Conservation (phyloP, 2,113 vertebrate genomes). For the Brachyhypopomus occidentalis region DNA sequence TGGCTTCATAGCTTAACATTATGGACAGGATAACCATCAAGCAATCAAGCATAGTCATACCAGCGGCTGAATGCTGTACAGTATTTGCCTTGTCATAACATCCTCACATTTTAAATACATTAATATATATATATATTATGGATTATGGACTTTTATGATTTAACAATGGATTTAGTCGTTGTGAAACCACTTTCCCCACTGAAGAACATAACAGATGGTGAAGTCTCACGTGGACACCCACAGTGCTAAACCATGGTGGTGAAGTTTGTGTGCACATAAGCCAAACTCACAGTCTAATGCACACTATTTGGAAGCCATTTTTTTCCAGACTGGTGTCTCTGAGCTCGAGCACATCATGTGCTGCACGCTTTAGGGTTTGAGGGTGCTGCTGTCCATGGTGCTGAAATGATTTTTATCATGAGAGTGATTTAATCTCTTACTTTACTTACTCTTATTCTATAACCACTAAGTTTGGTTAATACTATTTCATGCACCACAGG, state of each 20-base stretch:
- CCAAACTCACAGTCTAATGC: too few relatives aligned
- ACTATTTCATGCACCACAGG: neutral
- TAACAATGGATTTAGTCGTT: too few relatives aligned
- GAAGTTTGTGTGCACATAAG: too few relatives aligned
- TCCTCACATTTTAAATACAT: neutral
- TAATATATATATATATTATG: too few relatives aligned
- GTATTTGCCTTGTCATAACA: neutral
- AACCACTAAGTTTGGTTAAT: neutral
- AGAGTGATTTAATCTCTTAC: neutral
- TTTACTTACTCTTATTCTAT: neutral
- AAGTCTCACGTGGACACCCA: too few relatives aligned
- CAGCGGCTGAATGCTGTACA: neutral
- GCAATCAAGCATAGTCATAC: neutral
- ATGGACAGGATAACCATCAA: neutral
- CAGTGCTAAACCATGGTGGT: too few relatives aligned
- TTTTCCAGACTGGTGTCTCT: too few relatives aligned
- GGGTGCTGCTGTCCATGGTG: neutral
- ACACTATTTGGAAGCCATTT: too few relatives aligned
- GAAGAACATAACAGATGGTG: too few relatives aligned
- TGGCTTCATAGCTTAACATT: slow-evolving; percentile 1
- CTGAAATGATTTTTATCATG: neutral
- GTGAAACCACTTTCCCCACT: too few relatives aligned
- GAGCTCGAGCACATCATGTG: too few relatives aligned
- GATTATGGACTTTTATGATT: too few relatives aligned
- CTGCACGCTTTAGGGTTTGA: neutral